Base-by-base conservation (phyloP, 2,888 invertebrate genomes). In the Polydrusus cervinus region DNA sequence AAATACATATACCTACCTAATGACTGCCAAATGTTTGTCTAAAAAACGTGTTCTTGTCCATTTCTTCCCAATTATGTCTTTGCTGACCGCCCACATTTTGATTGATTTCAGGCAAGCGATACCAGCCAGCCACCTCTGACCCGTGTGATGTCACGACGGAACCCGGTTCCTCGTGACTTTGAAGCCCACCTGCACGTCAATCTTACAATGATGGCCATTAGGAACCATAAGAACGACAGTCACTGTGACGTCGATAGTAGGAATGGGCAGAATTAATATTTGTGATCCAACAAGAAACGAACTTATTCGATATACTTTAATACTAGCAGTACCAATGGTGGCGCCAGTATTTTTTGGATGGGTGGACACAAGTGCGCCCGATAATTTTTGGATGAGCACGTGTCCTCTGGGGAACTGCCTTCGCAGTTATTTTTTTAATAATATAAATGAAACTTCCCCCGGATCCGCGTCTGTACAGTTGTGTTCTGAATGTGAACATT, bases 171-270 rank as follows among this genome's bases (percentile, higher is more conserved):
- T 38, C 34, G 64, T 64, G 64, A 64, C 30, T 30, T 9, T 55
- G 71, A 30, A 71, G 71, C 71, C 75, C 75, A 75, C 75, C 75
- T 75, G 71, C 71, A 71, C 71, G 75, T 75, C 75, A 75, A 75
- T 75, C 75, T 71, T 43, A 67, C 62, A 71, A 67, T 75, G 71
- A 75, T 71, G 71, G 62, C 75, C 71, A 75, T 75, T 75, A 75
- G 75, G 71, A 67, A 70, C 71, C 74, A 62, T 64, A 40, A 51
- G 62, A 68, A 49, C 62, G 68, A 43, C 68, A 61, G 68, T 62
- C 68, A 67, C 60, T 68, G 62, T 53, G 67, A 40, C 30, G 7
- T 34, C 43, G 13, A n/a, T 10, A 40, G 13, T 68, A 62, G 68
- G 45, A 20, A 61, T 68, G 73, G 49, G 66, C 34, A 9, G 25